Conservation (phyloP, 2,113 vertebrate species). For the Pica pica region DNA sequence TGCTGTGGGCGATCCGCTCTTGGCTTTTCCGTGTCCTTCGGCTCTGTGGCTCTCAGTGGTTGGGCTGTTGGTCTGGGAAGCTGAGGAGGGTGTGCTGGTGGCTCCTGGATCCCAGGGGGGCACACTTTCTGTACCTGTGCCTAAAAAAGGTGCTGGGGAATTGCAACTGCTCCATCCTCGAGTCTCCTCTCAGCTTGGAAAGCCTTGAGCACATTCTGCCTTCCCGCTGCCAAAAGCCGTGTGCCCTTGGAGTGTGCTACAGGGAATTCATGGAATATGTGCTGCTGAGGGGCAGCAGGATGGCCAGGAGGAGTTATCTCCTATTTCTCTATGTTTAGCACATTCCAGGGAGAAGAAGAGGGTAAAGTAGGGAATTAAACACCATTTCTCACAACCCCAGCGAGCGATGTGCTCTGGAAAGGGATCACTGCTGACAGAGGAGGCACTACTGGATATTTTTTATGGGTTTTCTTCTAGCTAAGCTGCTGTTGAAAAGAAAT, state of each 20-base stretch:
- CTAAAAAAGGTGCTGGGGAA: neutral
- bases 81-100: accelerated
- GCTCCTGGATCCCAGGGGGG: accelerated
- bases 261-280: neutral
- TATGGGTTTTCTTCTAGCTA: neutral
- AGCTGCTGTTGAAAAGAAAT: neutral
- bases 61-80: neutral
- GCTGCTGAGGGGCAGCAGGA: neutral
- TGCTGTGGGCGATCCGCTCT: neutral
- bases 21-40: accelerated
- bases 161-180: neutral
- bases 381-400: neutral
- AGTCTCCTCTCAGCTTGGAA: neutral
- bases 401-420: neutral
- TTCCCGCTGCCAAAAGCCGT: accelerated
- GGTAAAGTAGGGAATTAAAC: neutral
- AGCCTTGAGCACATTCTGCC: neutral
- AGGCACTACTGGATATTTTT: neutral
- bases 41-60: neutral
- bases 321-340: neutral
- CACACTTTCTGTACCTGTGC: neutral
- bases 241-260: accelerated
- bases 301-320: neutral
- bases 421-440: neutral
- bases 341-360: neutral